Evolutionary conservation across 2,113 vertebrate genomes (phyloP).

Genomic region (human (Homo sapiens)): GRCh38 chr6:155893501-155894000

Average conservation of each 20-base stretch:
- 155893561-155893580: not conserved
- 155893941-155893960: not conserved
- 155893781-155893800: not conserved
- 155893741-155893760: not conserved
- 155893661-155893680: not conserved
- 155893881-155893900: not conserved
- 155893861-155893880: constrained; percentile 4
- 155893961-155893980: not conserved
- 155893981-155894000: not conserved
- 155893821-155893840: not conserved
- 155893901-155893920: not conserved
- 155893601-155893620: not conserved
- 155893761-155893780: not conserved
- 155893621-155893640: not conserved
- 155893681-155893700: not conserved
- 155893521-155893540: not conserved
- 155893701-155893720: not conserved
- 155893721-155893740: not conserved
- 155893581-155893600: not conserved
- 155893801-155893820: not conserved
- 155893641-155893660: not conserved
- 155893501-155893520: not conserved
- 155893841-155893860: not conserved
- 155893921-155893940: not conserved
- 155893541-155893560: not conserved